Evolutionary conservation across 2,888 invertebrate genomes (phyloP).

Genomic region (Thalpophila matura): DNA sequence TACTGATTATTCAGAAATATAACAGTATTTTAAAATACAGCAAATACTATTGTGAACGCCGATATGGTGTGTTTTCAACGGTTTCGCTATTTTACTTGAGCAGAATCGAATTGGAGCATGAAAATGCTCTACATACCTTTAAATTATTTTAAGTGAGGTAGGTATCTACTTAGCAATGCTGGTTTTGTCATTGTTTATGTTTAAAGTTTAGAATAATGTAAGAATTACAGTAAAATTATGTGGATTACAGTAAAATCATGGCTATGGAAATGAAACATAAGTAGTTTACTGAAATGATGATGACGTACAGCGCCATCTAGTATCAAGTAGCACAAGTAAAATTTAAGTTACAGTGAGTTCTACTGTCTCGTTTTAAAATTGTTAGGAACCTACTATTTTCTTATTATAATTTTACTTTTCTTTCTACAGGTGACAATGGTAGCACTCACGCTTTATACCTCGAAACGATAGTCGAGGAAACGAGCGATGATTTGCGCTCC

Average conservation of each 20-base stretch:
- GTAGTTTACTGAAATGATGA: too few relatives aligned
- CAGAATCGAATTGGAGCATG: slow-evolving; percentile 25
- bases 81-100: slow-evolving; percentile 15
- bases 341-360: not conserved
- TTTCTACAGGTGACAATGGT: slow-evolving; percentile 83
- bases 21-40: not conserved
- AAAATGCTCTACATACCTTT: slow-evolving; percentile 8
- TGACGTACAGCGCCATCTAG: slow-evolving; percentile 70
- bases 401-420: slow-evolving; percentile 11
- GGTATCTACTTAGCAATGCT: not conserved
- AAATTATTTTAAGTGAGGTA: not conserved
- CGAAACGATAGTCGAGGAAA: slow-evolving; percentile 97
- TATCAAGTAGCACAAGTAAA: slow-evolving; percentile 46
- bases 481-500: slow-evolving; percentile 95
- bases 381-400: too few relatives aligned
- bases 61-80: slow-evolving; percentile 17
- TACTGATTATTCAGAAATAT: not conserved
- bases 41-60: not conserved
- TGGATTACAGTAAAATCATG: too few relatives aligned
- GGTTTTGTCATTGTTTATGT: not conserved
- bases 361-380: too few relatives aligned
- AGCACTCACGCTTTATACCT: slow-evolving; percentile 92
- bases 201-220: not conserved
- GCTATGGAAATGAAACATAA: too few relatives aligned
- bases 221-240: too few relatives aligned